phyloP scores from a whole-genome alignment of 2,888 invertebrate species.

The Ennomos fuscantarius region DNA sequence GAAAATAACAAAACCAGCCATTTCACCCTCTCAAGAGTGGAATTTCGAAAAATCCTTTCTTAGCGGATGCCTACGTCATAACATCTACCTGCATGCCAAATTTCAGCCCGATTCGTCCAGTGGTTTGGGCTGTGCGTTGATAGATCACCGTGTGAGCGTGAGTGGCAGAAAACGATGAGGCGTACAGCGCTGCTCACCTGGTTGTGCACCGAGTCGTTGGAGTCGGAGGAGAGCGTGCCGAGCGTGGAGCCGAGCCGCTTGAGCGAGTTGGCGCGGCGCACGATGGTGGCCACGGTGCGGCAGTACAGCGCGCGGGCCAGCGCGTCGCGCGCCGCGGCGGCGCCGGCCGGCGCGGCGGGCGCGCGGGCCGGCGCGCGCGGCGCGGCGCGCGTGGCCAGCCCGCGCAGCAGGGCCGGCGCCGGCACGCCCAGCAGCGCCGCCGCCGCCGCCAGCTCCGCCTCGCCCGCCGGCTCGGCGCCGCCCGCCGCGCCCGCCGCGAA shows the following conservation, averaged over 20 bases:
- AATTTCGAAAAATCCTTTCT: no score
- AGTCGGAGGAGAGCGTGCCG: constrained; percentile 95
- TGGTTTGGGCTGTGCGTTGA: no score
- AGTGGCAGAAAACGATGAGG: background rate
- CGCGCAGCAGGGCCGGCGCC: constrained; percentile 90
- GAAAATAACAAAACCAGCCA: no score
- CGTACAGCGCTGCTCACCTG: constrained; percentile 68
- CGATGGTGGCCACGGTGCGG: constrained; percentile 97
- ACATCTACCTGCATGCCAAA: no score
- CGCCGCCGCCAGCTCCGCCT: constrained; percentile 93
- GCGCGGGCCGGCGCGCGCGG: constrained; percentile 90
- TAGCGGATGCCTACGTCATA: no score
- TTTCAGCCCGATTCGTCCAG: no score
- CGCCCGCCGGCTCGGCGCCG: constrained; percentile 92
- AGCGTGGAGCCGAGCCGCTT: constrained; percentile 93
- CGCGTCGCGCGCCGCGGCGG: constrained; percentile 94
- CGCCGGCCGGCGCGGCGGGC: constrained; percentile 91
- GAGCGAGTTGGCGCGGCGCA: constrained; percentile 95
- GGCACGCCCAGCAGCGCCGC: constrained; percentile 91
- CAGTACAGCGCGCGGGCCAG: constrained; percentile 96
- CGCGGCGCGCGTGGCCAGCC: constrained; percentile 91
- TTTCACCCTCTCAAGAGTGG: no score
- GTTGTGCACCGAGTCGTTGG: constrained; percentile 96
- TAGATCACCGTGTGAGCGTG: no score
- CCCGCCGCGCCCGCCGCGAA: constrained; percentile 92